Conservation (phyloP, 1,140 invertebrate genomes). For the Caenorhabditis inopinata region DNA sequence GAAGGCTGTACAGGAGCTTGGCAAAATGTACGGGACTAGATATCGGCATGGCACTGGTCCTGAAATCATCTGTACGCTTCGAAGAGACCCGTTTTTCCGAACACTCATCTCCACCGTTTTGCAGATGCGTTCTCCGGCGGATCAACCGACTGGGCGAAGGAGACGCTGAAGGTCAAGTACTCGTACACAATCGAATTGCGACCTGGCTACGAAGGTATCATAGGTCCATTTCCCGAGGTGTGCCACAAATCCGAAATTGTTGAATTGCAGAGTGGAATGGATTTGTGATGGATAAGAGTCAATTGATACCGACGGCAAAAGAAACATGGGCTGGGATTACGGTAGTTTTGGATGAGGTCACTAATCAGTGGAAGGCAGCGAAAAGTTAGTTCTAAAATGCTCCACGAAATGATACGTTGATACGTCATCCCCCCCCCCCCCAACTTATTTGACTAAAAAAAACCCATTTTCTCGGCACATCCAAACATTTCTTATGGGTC, state of each 20-base stretch:
- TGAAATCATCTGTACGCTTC: conserved; percentile 61
- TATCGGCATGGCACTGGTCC: conserved; percentile 63
- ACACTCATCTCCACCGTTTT: too few relatives aligned
- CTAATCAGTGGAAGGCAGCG: conserved; percentile 13
- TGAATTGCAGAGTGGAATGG: conserved; percentile 64
- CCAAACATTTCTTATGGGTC: too few relatives aligned
- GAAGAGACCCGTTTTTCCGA: too few relatives aligned
- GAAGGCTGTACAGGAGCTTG: conserved; percentile 57
- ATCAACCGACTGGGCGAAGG: conserved; percentile 63
- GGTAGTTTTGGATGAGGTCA: conserved; percentile 61
- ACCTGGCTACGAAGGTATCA: conserved; percentile 56
- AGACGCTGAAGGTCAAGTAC: conserved; percentile 63
- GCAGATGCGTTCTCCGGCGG: conserved; percentile 64
- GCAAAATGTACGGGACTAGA: conserved; percentile 61
- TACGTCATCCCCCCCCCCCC: too few relatives aligned
- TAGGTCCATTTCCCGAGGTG: background rate
- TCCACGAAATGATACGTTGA: too few relatives aligned
- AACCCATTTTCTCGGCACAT: too few relatives aligned
- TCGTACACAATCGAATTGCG: conserved; percentile 64
- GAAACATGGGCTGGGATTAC: conserved; percentile 75
- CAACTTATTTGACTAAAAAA: too few relatives aligned
- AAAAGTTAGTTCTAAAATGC: background rate
- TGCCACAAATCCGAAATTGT: background rate
- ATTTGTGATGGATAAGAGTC: conserved; percentile 69
- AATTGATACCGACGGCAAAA: conserved; percentile 74